A percentile compares a stretch with the other conserved stretches of the same genome.
Conservation (phyloP, 2,797 vertebrate species). For the Alcedo quadribrachys region DNA sequence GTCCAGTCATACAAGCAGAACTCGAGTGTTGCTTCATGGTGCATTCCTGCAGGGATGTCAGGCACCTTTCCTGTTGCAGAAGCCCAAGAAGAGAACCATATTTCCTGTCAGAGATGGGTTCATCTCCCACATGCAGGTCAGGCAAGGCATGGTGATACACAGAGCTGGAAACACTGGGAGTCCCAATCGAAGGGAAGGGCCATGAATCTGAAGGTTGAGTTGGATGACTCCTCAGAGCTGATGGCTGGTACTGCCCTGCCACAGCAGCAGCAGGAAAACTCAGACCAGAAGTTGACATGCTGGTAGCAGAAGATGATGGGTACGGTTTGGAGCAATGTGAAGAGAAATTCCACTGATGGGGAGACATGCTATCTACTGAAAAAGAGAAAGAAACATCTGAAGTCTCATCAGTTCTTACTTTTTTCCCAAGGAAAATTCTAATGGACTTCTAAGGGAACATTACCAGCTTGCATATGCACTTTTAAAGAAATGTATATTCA, state of each 20-base stretch:
- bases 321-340: constrained; percentile 72
- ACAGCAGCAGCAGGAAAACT: not conserved
- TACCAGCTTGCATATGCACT: not conserved
- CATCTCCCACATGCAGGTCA: constrained; percentile 36
- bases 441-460: not conserved
- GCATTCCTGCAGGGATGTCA: constrained; percentile 76
- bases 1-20: constrained; percentile 75
- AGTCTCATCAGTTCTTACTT: not conserved
- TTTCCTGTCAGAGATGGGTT: constrained; percentile 80
- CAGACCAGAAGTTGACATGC: constrained; percentile 29
- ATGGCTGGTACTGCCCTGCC: constrained; percentile 54
- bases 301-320: constrained; percentile 41
- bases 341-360: constrained; percentile 75
- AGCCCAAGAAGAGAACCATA: constrained; percentile 86
- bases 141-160: constrained; percentile 54
- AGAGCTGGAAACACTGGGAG: constrained; percentile 40
- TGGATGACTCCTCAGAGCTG: constrained; percentile 38
- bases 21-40: constrained; percentile 77
- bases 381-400: constrained; percentile 17
- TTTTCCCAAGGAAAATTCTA: constrained; percentile 3
- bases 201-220: constrained; percentile 73
- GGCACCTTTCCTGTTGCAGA: constrained; percentile 84
- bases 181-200: constrained; percentile 73
- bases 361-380: constrained; percentile 74
- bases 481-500: not conserved